Evolutionary conservation across 2,797 vertebrate genomes (phyloP).

Genomic region (Anomalospiza imberbis): DNA sequence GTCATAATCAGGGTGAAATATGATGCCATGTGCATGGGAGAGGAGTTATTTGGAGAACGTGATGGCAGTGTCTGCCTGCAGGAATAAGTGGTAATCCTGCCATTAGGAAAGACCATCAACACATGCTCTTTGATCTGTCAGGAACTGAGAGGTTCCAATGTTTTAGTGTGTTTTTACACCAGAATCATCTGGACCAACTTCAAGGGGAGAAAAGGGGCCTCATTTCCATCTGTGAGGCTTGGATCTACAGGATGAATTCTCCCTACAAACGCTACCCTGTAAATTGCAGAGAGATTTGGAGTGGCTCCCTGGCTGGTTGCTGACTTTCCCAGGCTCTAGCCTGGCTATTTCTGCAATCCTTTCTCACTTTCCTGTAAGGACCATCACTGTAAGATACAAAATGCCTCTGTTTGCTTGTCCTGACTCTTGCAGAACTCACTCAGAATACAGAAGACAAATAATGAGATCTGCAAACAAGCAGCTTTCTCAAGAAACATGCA

Average conservation of each 20-base stretch:
- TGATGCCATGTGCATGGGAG: not conserved
- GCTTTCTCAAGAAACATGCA: not conserved
- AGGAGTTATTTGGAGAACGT: not conserved
- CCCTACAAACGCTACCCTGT: not conserved
- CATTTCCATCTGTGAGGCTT: not conserved
- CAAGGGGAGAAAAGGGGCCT: not conserved
- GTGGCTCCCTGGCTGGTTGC: not conserved
- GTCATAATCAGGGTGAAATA: not conserved
- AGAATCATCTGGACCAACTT: not conserved
- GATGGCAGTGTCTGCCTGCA: not conserved
- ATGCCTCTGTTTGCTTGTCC: not conserved
- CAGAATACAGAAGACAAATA: not conserved
- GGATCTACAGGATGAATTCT: not conserved
- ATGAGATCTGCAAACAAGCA: not conserved
- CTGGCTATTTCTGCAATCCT: not conserved
- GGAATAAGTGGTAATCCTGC: not conserved
- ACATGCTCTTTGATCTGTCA: not conserved
- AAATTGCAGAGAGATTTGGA: not conserved
- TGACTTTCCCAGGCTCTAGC: not conserved
- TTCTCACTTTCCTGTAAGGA: not conserved
- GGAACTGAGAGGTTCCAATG: not conserved
- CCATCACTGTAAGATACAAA: not conserved
- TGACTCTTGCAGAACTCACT: not conserved
- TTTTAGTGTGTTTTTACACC: not conserved
- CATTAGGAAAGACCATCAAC: not conserved